Base-by-base conservation (phyloP, 2,113 vertebrate genomes). In the Kryptolebias marmoratus region DNA sequence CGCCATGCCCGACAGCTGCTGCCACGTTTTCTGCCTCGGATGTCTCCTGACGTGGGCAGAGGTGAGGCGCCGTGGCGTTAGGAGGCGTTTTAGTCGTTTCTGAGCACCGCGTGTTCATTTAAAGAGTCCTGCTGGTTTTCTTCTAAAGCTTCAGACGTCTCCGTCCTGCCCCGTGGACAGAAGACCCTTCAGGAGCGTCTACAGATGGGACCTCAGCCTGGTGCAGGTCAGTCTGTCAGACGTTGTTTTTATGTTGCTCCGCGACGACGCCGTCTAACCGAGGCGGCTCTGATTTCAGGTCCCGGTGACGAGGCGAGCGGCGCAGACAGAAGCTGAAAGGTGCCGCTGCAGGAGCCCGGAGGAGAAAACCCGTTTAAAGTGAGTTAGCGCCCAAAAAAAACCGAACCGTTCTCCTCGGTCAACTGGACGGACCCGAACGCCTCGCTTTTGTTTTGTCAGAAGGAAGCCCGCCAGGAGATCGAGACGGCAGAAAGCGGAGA, bases 11-110 rank as follows among this genome's bases (percentile, higher is more conserved):
- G 95, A 98, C 90, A 94, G 90, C 88, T 99, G 98, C 93, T 94
- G 85, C 89, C 97, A 99, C 68, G 88, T 95, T 83, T 99, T 98
- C 92, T 99, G 98, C 89, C 89, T 97, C 70, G 79, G 92, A 81
- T 99, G 97, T 80, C 96, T 99, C 86, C 93, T 99, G 78, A 97
- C 95, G 18, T 98, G 97, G 98, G 96, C 97, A 77, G 95, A 99
- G 95, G 98, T 98, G 92, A 95, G 87, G 75, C 28, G 81, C 57
- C n/a, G 6, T 45, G 2, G 15, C 4, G 0, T 6, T 6, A 27
- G 45, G 14, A 4, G 28, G 52, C 12, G 52, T 6, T 22, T 42
- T 10, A 42, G 5, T 42, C 1, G 39, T 10, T 6, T 42, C 10
- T 50, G 18, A 14, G 47, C 13, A 4, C 14, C 53, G 16, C 13